Evolutionary conservation across 2,888 invertebrate species (phyloP).

Genomic region (Aspidapion aeneum): DNA sequence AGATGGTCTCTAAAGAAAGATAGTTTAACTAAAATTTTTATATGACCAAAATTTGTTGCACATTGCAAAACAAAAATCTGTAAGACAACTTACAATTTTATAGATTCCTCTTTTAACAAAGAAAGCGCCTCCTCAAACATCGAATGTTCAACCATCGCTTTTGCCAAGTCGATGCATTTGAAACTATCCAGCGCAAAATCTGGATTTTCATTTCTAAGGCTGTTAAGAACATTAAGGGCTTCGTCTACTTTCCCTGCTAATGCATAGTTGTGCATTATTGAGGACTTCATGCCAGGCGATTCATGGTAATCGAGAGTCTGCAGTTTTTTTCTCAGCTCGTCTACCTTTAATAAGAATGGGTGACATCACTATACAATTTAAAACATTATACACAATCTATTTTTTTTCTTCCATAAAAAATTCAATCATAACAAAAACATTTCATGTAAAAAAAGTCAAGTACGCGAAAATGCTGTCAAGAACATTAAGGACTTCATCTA

Average conservation of each 20-base stretch:
- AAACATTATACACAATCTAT: too few species aligned
- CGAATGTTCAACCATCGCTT: slow-evolving; percentile 53
- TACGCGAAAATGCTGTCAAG: slow-evolving; percentile 55
- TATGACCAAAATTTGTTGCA: too few species aligned
- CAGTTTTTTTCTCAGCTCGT: background rate
- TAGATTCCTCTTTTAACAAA: slow-evolving; percentile 50
- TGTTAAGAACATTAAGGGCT: slow-evolving; percentile 53
- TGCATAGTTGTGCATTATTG: slow-evolving; percentile 59
- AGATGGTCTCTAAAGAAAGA: too few species aligned
- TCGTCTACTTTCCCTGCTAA: slow-evolving; percentile 53
- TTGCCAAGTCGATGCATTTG: slow-evolving; percentile 63
- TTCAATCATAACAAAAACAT: too few species aligned
- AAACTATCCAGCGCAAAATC: slow-evolving; percentile 61
- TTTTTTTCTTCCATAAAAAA: too few species aligned
- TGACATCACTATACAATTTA: too few species aligned
- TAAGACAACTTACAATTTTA: slow-evolving; percentile 13
- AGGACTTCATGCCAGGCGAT: slow-evolving; percentile 58
- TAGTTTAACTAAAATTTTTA: too few species aligned
- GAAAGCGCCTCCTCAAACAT: slow-evolving; percentile 48
- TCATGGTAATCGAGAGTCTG: slow-evolving; percentile 26
- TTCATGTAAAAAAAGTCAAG: too few species aligned
- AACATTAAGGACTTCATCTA: slow-evolving; percentile 53
- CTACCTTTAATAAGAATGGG: too few species aligned
- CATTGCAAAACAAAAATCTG: too few species aligned
- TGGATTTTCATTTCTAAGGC: slow-evolving; percentile 52